phyloP scores from a whole-genome alignment of 2,888 invertebrate species.

The Argyresthia goedartella region DNA sequence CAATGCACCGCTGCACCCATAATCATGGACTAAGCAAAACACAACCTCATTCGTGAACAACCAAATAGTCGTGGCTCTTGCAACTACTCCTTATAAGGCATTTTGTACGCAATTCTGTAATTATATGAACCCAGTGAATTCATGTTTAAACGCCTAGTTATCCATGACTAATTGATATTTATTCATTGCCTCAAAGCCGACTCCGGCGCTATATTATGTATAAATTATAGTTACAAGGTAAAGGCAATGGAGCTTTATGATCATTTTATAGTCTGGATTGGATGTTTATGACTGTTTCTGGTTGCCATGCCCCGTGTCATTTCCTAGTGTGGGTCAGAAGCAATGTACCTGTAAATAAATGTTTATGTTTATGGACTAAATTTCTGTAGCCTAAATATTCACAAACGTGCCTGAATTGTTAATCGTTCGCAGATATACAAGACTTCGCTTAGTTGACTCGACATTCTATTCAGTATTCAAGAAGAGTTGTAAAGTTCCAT shows the following conservation, averaged over 20 bases:
- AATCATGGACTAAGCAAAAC: neutral
- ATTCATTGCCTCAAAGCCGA: neutral
- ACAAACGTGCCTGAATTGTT: no score
- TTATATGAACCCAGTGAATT: neutral
- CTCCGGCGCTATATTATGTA: neutral
- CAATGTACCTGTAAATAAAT: no score
- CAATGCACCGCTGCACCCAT: conserved; percentile 8
- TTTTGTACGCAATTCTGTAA: neutral
- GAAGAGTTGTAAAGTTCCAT: conserved; percentile 9
- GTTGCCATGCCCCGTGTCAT: no score
- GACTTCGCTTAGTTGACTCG: neutral
- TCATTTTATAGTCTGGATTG: neutral
- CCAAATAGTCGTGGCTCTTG: neutral
- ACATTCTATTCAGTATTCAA: conserved; percentile 13
- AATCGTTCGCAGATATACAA: no score
- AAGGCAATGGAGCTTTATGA: neutral
- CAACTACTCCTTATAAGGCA: conserved; percentile 1
- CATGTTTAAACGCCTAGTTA: neutral
- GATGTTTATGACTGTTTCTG: neutral
- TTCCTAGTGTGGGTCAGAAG: no score
- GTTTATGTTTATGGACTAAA: no score
- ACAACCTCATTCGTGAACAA: neutral
- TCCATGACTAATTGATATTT: conserved; percentile 2
- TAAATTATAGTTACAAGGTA: neutral
- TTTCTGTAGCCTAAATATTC: no score